phyloP scores from a whole-genome alignment of 2,797 vertebrate species.

The Rhinophrynus dorsalis region DNA sequence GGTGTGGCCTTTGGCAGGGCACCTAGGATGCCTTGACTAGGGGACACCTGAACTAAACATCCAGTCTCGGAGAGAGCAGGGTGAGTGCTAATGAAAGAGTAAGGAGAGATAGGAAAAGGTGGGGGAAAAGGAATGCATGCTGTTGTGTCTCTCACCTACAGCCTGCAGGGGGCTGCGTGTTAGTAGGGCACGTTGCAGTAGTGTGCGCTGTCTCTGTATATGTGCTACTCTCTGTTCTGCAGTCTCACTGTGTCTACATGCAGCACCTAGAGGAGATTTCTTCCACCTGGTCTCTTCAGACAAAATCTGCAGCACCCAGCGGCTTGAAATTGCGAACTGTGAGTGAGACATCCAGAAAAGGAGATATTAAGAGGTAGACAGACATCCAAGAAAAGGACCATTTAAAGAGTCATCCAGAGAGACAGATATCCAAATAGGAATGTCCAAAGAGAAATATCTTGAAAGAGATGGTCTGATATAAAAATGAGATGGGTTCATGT shows the following conservation, averaged over 20 bases:
- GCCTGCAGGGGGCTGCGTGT: neutral
- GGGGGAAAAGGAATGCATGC: too few relatives aligned
- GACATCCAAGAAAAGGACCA: too few relatives aligned
- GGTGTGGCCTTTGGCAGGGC: too few relatives aligned
- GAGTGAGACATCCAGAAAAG: too few relatives aligned
- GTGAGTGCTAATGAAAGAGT: neutral
- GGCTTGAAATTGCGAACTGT: neutral
- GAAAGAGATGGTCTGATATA: too few relatives aligned
- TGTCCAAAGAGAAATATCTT: too few relatives aligned
- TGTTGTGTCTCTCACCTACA: conserved; percentile 12
- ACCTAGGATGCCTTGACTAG: too few relatives aligned
- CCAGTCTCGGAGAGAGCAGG: neutral
- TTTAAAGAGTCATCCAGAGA: too few relatives aligned
- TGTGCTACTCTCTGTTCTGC: neutral
- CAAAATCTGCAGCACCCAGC: neutral
- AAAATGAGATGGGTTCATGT: too few relatives aligned
- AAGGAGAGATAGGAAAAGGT: too few relatives aligned
- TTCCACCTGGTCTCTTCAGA: conserved; percentile 21
- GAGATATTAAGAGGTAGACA: too few relatives aligned
- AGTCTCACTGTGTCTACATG: conserved; percentile 3
- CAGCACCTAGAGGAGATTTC: neutral
- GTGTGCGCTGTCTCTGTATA: neutral
- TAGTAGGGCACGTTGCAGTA: neutral
- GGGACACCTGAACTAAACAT: too few relatives aligned
- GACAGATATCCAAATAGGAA: neutral